A percentile compares a stretch with the other conserved stretches of the same genome.
These are phyloP conservation scores for Rhinolophus ferrumequinum DNA, from an alignment of 2,113 vertebrate species.

Conservation along the genomic window DNA sequence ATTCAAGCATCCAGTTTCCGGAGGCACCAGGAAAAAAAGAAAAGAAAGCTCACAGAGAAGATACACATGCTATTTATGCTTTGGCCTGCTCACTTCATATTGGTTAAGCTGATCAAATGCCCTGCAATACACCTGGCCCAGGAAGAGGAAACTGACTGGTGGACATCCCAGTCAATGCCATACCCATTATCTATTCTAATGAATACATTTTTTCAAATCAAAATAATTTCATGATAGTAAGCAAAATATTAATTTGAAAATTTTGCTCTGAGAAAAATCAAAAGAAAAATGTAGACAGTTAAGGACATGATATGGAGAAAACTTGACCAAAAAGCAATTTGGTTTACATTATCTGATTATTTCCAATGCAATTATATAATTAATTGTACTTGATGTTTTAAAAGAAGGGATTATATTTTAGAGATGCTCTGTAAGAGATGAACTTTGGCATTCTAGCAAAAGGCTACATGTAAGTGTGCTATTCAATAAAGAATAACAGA, in stretches of 20 bases:
- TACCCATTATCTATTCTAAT: not conserved
- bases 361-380: not conserved
- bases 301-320: not conserved
- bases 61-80: not conserved
- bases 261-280: not conserved
- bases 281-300: not conserved
- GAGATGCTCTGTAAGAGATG: conserved; percentile 7
- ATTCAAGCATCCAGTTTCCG: not conserved
- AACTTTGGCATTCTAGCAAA: conserved; percentile 47
- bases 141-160: not conserved
- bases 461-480: conserved; percentile 51
- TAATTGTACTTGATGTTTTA: conserved; percentile 42
- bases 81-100: not conserved
- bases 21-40: not conserved
- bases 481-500: conserved; percentile 15
- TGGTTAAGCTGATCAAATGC: not conserved
- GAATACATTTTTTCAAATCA: not conserved
- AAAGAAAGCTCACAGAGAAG: not conserved
- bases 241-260: conserved; percentile 18
- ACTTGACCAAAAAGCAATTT: conserved; percentile 19
- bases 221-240: conserved; percentile 12
- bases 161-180: not conserved
- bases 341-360: not conserved
- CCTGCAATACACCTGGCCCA: not conserved
- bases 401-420: conserved; percentile 42